Base-by-base conservation (phyloP, 2,888 invertebrate species). In the Xestoiulus laeticollis region DNA sequence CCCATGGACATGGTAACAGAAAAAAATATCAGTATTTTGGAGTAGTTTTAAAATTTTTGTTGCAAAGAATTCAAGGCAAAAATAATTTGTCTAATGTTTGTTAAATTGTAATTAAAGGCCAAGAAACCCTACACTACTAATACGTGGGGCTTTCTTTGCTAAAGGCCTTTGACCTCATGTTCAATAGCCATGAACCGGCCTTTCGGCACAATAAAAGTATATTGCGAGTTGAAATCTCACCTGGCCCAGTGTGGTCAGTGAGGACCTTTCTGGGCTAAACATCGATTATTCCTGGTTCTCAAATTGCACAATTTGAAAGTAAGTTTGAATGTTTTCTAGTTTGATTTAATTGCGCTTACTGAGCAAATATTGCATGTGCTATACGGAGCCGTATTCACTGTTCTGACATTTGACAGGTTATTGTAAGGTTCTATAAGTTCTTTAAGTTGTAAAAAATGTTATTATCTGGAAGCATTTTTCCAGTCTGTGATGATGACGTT, bases 161-260 rank as follows among this genome's bases (percentile, higher is more conserved):
- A 43, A 48, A 48, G 16, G 48, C 59, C 59, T 59, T 59, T 59
- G 59, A 59, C n/a, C 16, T 59, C 19, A 59, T n/a, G n/a, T 1
- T 59, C n/a, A 19, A n/a, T n/a, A 59, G 59, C n/a, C 19, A n/a
- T 59, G 59, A 59, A 19, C 59, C 33, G 33, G 6, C 33, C 48
- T 48, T 59, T 59, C 59, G 1, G 2, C 48, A 3, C 48, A 16
- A 12, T 48, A 16, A 4, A 48, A 59, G 19, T 38, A 4, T 1
- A 3, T 59, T 59, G 19, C 59, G 59, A 59, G 43, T 26, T 26
- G 44, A n/a, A 85, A 86, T 53, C 86, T 86, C 86, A 86, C 86
- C 86, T 86, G 86, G 86, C 59, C 86, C 86, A 86, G 59, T 53
- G 86, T 59, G 86, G 86, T 48, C 86, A 86, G 86, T 59, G 86